Conservation (phyloP, 2,888 invertebrate genomes). For the Dicycla oo region DNA sequence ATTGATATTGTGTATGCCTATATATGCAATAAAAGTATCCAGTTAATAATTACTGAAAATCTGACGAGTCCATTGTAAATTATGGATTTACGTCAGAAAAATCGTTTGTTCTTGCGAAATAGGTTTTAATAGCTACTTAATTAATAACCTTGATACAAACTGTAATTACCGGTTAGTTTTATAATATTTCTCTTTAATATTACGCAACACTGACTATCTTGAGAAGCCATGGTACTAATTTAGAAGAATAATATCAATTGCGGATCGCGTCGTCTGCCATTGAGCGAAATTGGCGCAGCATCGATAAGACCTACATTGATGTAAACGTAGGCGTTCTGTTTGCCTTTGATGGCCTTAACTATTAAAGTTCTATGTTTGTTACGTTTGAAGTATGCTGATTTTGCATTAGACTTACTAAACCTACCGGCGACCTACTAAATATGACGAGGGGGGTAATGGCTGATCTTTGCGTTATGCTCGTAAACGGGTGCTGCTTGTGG, state of each 20-base stretch:
- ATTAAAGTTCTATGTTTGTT: neutral
- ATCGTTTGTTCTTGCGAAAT: slow-evolving; percentile 6
- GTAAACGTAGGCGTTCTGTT: slow-evolving; percentile 2
- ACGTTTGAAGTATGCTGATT: neutral
- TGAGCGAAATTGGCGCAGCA: slow-evolving; percentile 48
- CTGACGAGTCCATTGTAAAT: neutral
- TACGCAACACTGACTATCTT: slow-evolving; percentile 33
- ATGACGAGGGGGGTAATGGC: too few species aligned
- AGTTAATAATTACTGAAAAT: neutral
- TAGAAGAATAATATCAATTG: slow-evolving; percentile 34
- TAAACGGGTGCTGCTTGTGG: too few species aligned
- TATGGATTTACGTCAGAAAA: neutral
- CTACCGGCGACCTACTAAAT: too few species aligned
- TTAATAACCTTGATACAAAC: slow-evolving; percentile 11
- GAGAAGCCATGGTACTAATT: slow-evolving; percentile 1
- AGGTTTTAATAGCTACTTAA: slow-evolving; percentile 22
- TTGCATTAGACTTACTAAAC: neutral
- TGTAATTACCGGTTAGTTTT: slow-evolving; percentile 16
- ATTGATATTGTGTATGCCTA: neutral
- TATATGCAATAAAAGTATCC: neutral
- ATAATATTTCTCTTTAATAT: neutral
- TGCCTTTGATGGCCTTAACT: neutral
- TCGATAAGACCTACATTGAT: slow-evolving; percentile 39
- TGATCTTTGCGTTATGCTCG: too few species aligned
- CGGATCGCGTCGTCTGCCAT: slow-evolving; percentile 43